Evolutionary conservation across 2,113 vertebrate genomes (phyloP), one percentile per base, ranked within the genome.

Genomic region (Oncorhynchus mykiss): DNA sequence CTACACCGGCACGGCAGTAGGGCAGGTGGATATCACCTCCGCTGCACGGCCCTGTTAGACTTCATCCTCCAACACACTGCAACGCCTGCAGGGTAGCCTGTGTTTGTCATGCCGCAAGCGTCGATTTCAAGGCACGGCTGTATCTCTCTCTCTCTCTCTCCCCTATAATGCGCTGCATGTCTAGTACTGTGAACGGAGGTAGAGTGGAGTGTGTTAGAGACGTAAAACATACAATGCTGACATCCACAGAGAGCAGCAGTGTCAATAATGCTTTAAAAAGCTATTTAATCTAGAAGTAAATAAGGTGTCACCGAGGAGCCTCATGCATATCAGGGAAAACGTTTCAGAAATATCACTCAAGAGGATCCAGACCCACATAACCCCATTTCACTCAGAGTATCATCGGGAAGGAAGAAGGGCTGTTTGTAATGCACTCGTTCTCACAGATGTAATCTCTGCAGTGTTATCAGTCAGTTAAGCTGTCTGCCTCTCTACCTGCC

Each of bases 341-440:
- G 80, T 67, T 75, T 79, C 75, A 77, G 54, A 69, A 74, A 83
- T 77, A 78, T 79, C 77, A 78, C 13, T 39, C 20, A 49, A 13
- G 73, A 77, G 79, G 73, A 80, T 79, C 87, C 34, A 68, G 27
- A 86, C 49, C 39, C 39, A 16, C 14, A 51, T 16, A 51, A 16
- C 49, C 49, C 74, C 71, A 78, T 84, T 85, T 81, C 82, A 86
- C 81, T 87, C 75, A 86, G 84, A 73, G 66, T 78, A 84, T 75
- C 60, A 66, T 45, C 76, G 71, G 76, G 74, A 77, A 71, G 14
- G 49, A 9, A 39, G 24, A 67, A 81, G 39, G 18, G n/a, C 74
- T 69, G 78, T 79, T 67, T 88, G 83, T 86, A 86, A 83, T 80
- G 83, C 84, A 85, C 74, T 72, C 84, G 39, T 83, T 57, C 74